Percentiles rank a stretch among this genome's conserved stretches.
Evolutionary conservation across 2,113 vertebrate species (phyloP).

Genomic region (Gnathonemus longibarbis): DNA sequence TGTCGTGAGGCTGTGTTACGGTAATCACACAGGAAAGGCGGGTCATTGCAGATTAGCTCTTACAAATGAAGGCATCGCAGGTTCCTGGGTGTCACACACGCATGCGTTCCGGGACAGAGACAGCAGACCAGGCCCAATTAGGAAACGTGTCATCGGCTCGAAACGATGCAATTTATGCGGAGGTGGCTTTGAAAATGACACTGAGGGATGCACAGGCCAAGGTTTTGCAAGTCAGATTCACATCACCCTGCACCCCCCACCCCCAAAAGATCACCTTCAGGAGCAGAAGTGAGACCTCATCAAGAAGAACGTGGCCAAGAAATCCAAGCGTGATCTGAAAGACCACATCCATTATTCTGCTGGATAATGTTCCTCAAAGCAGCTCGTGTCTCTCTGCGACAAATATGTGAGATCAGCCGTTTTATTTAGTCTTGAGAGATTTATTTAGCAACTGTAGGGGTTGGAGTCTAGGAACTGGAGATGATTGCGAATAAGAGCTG

Average conservation of each 20-base stretch:
- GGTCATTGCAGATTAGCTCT: neutral
- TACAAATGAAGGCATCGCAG: neutral
- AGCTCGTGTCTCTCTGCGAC: neutral
- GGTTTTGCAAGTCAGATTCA: slow-evolving; percentile 13
- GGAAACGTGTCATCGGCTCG: neutral
- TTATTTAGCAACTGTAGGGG: neutral
- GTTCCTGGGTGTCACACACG: neutral
- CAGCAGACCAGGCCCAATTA: neutral
- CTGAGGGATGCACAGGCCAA: neutral
- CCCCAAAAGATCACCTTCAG: neutral
- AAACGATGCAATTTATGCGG: neutral
- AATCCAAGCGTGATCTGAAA: neutral
- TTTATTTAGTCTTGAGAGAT: neutral
- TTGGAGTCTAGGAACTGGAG: neutral
- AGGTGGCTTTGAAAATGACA: neutral
- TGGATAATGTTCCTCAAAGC: neutral
- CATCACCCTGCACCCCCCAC: neutral
- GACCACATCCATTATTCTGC: neutral
- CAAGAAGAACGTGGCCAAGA: neutral
- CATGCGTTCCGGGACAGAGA: neutral
- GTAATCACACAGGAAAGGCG: neutral
- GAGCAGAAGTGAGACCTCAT: neutral
- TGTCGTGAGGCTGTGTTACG: neutral
- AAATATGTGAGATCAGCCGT: neutral
- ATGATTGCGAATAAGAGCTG: neutral